These are phyloP conservation scores for Acanthiza pusilla DNA, from an alignment of 2,797 vertebrate species.

Conservation along the genomic window DNA sequence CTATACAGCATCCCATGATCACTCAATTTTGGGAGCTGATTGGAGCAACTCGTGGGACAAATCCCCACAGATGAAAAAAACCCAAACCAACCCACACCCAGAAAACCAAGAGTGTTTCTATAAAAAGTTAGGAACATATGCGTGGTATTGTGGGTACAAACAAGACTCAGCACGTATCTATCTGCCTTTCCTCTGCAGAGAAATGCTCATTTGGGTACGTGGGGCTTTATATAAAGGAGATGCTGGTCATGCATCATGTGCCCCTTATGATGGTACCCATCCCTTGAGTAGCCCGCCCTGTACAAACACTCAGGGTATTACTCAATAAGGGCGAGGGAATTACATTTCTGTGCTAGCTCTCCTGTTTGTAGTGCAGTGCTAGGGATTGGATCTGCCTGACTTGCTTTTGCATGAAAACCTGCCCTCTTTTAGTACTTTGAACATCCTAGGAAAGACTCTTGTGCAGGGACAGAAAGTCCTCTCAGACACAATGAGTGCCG, in stretches of 20 bases:
- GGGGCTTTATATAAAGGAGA: background rate
- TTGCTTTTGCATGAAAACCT: background rate
- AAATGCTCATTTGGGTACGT: background rate
- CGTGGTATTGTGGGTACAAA: background rate
- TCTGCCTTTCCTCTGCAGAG: background rate
- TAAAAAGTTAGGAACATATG: conserved; percentile 23
- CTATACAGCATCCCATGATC: conserved; percentile 32
- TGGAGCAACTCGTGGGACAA: conserved; percentile 31
- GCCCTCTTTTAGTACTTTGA: background rate
- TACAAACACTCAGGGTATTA: background rate
- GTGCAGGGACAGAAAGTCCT: background rate
- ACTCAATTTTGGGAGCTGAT: conserved; percentile 11
- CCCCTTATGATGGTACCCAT: background rate
- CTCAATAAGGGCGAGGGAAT: background rate
- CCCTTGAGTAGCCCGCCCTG: background rate
- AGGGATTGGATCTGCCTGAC: background rate
- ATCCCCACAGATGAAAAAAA: conserved; percentile 5
- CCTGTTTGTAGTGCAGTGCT: background rate
- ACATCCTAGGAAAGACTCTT: background rate
- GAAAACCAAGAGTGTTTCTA: background rate
- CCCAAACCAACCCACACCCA: background rate
- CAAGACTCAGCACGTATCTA: background rate
- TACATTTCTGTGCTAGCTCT: background rate
- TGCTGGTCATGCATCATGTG: background rate
- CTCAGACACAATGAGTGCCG: background rate